Percentiles rank a stretch among this genome's conserved stretches.
phyloP scores from a whole-genome alignment of 2,888 invertebrate species.

The Nasonovia ribisnigri region DNA sequence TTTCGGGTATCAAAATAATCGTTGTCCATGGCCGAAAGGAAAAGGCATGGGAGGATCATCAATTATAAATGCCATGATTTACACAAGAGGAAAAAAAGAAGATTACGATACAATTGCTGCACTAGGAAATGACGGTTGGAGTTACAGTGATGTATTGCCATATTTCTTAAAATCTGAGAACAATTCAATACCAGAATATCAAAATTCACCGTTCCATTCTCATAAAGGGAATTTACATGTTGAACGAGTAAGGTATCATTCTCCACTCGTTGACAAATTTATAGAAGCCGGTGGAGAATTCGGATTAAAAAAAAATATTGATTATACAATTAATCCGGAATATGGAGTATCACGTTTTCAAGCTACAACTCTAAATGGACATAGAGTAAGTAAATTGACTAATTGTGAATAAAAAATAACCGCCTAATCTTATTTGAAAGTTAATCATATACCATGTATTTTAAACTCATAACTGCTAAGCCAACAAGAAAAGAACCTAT shows the following conservation, averaged over 20 bases:
- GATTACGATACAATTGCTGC: constrained; percentile 68
- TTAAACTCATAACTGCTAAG: too few relatives aligned
- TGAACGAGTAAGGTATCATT: constrained; percentile 74
- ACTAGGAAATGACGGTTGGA: constrained; percentile 68
- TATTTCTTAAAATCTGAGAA: constrained; percentile 6
- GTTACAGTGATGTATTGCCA: background rate
- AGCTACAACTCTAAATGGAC: constrained; percentile 64
- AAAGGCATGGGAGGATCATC: constrained; percentile 70
- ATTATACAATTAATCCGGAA: constrained; percentile 70
- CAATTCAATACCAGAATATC: constrained; percentile 6
- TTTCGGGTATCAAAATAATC: constrained; percentile 70
- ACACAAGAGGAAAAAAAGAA: constrained; percentile 68
- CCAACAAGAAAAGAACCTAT: background rate
- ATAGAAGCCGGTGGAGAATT: constrained; percentile 78
- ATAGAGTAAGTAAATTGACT: constrained; percentile 50
- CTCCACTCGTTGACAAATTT: constrained; percentile 77
- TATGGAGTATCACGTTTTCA: constrained; percentile 67
- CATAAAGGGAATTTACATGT: background rate
- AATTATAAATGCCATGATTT: constrained; percentile 76
- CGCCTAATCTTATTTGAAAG: too few relatives aligned
- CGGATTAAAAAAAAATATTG: constrained; percentile 73
- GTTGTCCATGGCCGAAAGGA: constrained; percentile 68
- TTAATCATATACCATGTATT: too few relatives aligned
- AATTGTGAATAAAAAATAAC: background rate
- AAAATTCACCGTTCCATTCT: constrained; percentile 68